Percentiles rank a stretch among this genome's conserved stretches.
Evolutionary conservation across 2,888 invertebrate species (phyloP).

Genomic region (Odontocolon sp.): DNA sequence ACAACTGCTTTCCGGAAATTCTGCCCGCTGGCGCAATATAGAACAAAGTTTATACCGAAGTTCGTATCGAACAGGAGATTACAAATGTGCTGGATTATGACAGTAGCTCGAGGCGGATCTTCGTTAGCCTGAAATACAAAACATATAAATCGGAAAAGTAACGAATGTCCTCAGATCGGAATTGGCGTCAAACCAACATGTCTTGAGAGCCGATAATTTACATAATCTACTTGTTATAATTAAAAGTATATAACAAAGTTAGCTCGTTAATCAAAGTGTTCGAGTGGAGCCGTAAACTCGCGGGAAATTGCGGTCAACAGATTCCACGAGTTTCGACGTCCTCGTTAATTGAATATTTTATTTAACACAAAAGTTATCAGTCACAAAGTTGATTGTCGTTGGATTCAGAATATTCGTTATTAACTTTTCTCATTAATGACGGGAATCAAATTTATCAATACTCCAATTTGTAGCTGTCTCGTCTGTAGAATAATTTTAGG

Average conservation of each 20-base stretch:
- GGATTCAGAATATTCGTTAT: background rate
- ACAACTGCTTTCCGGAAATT: slow-evolving; percentile 87
- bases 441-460: background rate
- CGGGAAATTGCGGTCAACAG: background rate
- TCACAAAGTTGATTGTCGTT: background rate
- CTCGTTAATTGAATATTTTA: background rate
- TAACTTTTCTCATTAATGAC: background rate
- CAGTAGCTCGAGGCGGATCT: slow-evolving; percentile 81
- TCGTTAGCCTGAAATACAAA: slow-evolving; percentile 74
- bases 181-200: background rate
- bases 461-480: background rate
- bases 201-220: background rate
- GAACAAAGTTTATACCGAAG: slow-evolving; percentile 91
- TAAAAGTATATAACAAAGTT: background rate
- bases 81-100: slow-evolving; percentile 85
- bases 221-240: background rate
- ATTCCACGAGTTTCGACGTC: background rate
- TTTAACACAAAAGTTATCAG: background rate
- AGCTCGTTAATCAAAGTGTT: background rate
- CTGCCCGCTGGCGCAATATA: slow-evolving; percentile 91
- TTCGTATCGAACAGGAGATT: slow-evolving; percentile 89
- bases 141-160: background rate
- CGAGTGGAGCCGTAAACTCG: background rate
- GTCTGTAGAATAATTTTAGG: background rate
- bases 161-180: background rate